phyloP scores from a whole-genome alignment of 2,888 invertebrate species.

The Seira sanloemensis region DNA sequence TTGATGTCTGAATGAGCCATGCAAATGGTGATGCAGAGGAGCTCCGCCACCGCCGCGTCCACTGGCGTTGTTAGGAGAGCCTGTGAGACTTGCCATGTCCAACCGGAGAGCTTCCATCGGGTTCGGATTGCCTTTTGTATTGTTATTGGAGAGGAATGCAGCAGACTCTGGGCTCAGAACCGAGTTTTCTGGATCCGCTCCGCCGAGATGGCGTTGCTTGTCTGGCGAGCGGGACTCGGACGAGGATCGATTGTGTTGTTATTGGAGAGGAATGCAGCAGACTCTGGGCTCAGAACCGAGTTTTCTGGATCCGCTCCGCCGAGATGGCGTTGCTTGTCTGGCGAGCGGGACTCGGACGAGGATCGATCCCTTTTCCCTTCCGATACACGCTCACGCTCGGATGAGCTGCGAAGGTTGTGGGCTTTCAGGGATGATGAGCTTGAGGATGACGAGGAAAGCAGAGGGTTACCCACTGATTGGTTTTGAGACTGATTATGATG shows the following conservation, averaged over 20 bases:
- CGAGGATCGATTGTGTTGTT: slow-evolving; percentile 50
- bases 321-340: slow-evolving; percentile 64
- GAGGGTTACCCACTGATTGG: slow-evolving; percentile 74
- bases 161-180: slow-evolving; percentile 40
- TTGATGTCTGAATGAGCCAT: slow-evolving; percentile 45
- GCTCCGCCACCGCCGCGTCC: slow-evolving; percentile 2
- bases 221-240: slow-evolving; percentile 62
- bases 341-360: slow-evolving; percentile 64
- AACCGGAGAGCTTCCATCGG: slow-evolving; percentile 67
- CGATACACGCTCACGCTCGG: slow-evolving; percentile 33
- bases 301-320: slow-evolving; percentile 59
- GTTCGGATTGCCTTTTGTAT: slow-evolving; percentile 55
- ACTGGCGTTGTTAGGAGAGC: slow-evolving; percentile 51
- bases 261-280: slow-evolving; percentile 30
- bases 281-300: slow-evolving; percentile 47
- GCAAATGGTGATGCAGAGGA: slow-evolving; percentile 27
- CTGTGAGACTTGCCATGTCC: slow-evolving; percentile 51
- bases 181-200: slow-evolving; percentile 64
- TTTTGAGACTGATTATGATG: slow-evolving; percentile 59
- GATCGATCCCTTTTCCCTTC: slow-evolving; percentile 52
- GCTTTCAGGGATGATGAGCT: slow-evolving; percentile 75
- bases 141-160: slow-evolving; percentile 34
- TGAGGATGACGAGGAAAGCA: slow-evolving; percentile 74
- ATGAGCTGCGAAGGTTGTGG: slow-evolving; percentile 63
- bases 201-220: slow-evolving; percentile 62